Conservation (phyloP, 2,888 invertebrate genomes). For the Megaustenia siamemsis region DNA sequence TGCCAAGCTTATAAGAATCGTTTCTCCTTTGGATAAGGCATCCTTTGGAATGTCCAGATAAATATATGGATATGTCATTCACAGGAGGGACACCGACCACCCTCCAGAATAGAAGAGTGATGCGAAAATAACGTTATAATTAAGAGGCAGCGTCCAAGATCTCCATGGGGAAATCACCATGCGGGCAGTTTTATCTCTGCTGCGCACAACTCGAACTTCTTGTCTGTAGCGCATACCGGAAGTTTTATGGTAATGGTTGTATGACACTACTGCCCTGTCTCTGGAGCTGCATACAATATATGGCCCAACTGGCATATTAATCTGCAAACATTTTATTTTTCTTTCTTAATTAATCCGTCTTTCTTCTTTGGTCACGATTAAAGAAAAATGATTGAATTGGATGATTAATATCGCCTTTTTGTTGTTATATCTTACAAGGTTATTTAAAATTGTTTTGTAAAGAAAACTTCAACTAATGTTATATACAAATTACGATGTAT, state of each 20-base stretch:
- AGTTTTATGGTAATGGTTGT: constrained; percentile 6
- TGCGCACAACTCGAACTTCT: constrained; percentile 6
- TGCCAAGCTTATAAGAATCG: background rate
- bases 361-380: background rate
- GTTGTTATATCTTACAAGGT: background rate
- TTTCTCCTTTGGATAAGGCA: background rate
- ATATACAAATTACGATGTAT: background rate
- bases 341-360: background rate
- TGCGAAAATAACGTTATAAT: constrained; percentile 30
- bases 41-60: constrained; percentile 17
- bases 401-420: background rate
- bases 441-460: background rate
- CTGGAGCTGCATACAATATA: constrained; percentile 6
- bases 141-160: constrained; percentile 22
- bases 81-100: background rate
- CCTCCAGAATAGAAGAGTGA: background rate
- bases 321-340: background rate
- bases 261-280: background rate
- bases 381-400: background rate
- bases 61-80: constrained; percentile 26
- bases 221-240: background rate
- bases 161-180: constrained; percentile 31
- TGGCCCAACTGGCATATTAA: constrained; percentile 2
- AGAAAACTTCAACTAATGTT: background rate
- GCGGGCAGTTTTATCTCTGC: constrained; percentile 24